Evolutionary conservation across 2,888 invertebrate species (phyloP), one percentile per base, ranked within the genome.

Genomic region (Andrena bucephala): DNA sequence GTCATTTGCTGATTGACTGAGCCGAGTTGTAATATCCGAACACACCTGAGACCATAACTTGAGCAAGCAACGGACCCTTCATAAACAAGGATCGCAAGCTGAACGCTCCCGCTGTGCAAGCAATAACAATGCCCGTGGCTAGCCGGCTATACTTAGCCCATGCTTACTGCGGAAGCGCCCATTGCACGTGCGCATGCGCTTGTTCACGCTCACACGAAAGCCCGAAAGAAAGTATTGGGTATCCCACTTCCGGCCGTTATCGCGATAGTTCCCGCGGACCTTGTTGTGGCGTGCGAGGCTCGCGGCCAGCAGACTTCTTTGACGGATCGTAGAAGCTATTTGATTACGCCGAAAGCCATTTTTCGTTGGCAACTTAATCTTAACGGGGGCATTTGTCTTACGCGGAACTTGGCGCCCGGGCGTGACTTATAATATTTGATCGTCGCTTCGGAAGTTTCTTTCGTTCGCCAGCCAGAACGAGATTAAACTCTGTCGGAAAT

Each of bases 101-200:
- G 86, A 89, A 90, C 89, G 91, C 89, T 85, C 87, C 86, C 87
- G 89, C 91, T 88, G 89, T 89, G 88, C 90, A 87, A 90, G 92
- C 92, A 91, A 92, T 91, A 93, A 93, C 92, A 93, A 93, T 93
- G 90, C 91, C 89, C 87, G 82, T 88, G 90, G 89, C 89, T 84
- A 87, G 83, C 83, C 81, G 83, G 85, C 90, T 91, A 91, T 91
- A 92, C 89, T 92, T 92, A 90, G 89, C 86, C 86, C 82, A 54
- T 86, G 90, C 89, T 85, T 67, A 72, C 89, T 66, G 81, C 86
- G 89, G 85, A 89, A 87, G 83, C 88, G 85, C 87, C 85, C 86
- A 81, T 85, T 89, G 87, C 86, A 87, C 89, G 89, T 89, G 88
- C 86, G 82, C 88, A 83, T 69, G 80, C 88, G 87, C 85, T 76